Evolutionary conservation across 2,888 invertebrate genomes (phyloP), one percentile per base, ranked within the genome.

Genomic region (Meteorus cinctellus): DNA sequence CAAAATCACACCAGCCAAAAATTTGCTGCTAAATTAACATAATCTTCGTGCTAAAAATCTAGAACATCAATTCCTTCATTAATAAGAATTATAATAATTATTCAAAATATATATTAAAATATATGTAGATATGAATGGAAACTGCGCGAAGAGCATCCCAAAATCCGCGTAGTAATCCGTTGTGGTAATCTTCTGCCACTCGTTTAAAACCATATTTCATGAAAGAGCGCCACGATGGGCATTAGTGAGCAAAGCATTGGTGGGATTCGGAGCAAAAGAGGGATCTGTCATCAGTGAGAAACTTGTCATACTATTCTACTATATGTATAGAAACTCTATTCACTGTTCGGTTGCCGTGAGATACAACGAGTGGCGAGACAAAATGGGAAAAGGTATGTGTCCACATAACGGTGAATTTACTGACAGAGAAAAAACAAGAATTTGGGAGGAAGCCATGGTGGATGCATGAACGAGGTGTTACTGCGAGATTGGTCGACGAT

Each of bases 131-230:
- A 68, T 16, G 29, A n/a, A 31, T 31, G 6, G 19, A 55, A 19
- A 24, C 19, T 8, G 19, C 19, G 55, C 24, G 19, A 68, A 66
- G 65, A 65, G 77, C 77, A 62, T 75, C 48, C 80, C 79, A 80
- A 86, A 84, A 85, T 86, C 83, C 84, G 77, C 77, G 73, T 81
- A 79, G 81, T 86, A 86, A 86, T 82, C 84, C 80, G 82, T 82
- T 55, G 82, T 82, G 80, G 84, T 85, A 85, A 86, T 86, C 86
- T 85, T 86, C 78, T 81, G 80, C 79, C 84, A 55, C 81, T 84
- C 83, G 80, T 83, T 86, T 85, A 81, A 85, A 85, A 86, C 78
- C 85, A 85, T 86, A 86, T 86, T 86, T 85, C 82, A 80, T 78
- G 77, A 81, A 82, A 84, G 79, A 77, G 74, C 72, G 66, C 55